Evolutionary conservation across 2,888 invertebrate species (phyloP).

Genomic region (Vanessa cardui): DNA sequence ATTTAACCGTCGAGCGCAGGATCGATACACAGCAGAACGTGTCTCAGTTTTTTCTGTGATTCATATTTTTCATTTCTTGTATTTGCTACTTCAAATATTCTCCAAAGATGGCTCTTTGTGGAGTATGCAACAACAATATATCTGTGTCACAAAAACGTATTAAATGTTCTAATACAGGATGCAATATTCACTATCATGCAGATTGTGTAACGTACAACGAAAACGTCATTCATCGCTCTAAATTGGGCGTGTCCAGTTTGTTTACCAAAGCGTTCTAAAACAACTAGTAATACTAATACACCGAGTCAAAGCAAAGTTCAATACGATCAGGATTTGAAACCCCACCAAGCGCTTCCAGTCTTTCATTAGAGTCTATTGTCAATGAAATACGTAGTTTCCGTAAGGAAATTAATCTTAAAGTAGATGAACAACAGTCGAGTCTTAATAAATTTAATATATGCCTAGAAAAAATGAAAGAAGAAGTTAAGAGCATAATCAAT

Average conservation of each 20-base stretch:
- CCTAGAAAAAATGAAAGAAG: slow-evolving; percentile 9
- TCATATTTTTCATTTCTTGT: slow-evolving; percentile 16
- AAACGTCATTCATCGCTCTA: slow-evolving; percentile 11
- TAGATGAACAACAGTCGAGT: slow-evolving; percentile 11
- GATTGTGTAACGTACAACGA: slow-evolving; percentile 12
- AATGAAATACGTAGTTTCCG: slow-evolving; percentile 1
- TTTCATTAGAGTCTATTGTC: slow-evolving; percentile 11
- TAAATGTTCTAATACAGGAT: background rate
- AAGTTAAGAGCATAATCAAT: slow-evolving; percentile 8
- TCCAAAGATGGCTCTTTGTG: slow-evolving; percentile 11
- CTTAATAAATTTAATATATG: slow-evolving; percentile 13
- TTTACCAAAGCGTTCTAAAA: background rate
- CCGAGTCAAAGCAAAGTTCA: slow-evolving; percentile 3
- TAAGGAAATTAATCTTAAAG: background rate
- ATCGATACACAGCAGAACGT: slow-evolving; percentile 13
- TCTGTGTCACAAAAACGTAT: no score
- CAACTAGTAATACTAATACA: background rate
- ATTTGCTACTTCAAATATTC: slow-evolving; percentile 7
- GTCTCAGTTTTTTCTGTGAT: slow-evolving; percentile 13
- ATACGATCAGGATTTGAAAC: slow-evolving; percentile 7
- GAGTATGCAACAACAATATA: background rate
- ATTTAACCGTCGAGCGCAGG: slow-evolving; percentile 15
- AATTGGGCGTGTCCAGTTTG: slow-evolving; percentile 3
- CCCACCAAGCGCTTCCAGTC: slow-evolving; percentile 8
- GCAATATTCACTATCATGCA: slow-evolving; percentile 10